Evolutionary conservation across 2,113 vertebrate species (phyloP), one percentile per base, ranked within the genome.

Genomic region (Rhadina sibilatrix): DNA sequence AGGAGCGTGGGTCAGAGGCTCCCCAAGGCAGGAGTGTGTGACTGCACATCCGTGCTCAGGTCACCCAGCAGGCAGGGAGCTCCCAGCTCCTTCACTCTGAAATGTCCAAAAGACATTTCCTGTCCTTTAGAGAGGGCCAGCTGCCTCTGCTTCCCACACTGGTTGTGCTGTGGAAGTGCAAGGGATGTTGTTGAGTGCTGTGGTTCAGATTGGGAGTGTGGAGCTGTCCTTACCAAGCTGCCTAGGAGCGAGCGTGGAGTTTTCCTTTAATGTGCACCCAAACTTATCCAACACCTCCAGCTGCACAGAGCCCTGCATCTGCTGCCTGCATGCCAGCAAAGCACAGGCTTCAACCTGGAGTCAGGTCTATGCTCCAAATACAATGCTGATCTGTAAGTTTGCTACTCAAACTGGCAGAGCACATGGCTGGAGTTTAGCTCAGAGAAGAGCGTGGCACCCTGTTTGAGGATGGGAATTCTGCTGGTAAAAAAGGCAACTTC

Each of bases 191-290:
- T 13, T 37, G 18, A 27, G 49, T 47, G 60, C 37, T 72, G 28
- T 44, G 54, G 8, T 35, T 66, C 50, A 30, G 4, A 2, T 6
- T 53, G 5, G 33, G 40, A 54, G 30, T 1, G 2, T 19, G 42
- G 59, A 53, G 30, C 27, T 70, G 20, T 53, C 46, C 22, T 31
- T 69, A 65, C 40, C 59, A 17, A 50, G 27, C 27, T 89, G n/a
- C 2, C 2, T 35, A n/a, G 54, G 24, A 68, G 24, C 0, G 4
- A 47, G 27, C 0, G 1, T 38, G 40, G 13, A 37, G 12, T 69
- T 86, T 83, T 70, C 28, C 64, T 65, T 60, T 86, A 25, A 37
- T 38, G 40, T 33, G 1, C 28, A 14, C 50, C 18, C 80, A 83
- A 10, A n/a, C 4, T 44, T 25, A 11, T 0, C 33, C 60, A 50